Conservation (phyloP, 2,888 invertebrate species). For the Melangyna quadrimaculata region DNA sequence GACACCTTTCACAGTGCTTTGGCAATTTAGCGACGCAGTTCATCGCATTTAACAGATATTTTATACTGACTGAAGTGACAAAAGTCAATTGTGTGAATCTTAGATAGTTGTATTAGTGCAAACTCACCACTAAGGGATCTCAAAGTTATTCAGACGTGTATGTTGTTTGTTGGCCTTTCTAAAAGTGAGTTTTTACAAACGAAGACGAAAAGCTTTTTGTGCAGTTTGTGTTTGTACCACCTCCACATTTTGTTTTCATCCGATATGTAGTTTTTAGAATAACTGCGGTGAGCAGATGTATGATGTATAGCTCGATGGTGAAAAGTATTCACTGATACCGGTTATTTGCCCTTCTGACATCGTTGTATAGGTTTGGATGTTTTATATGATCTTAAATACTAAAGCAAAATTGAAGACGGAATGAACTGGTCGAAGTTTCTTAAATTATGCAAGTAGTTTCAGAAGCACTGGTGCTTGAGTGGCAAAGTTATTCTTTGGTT, state of each 20-base stretch:
- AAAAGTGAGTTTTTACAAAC: constrained; percentile 40
- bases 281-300: neutral
- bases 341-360: constrained; percentile 47
- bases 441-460: constrained; percentile 56
- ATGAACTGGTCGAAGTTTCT: constrained; percentile 41
- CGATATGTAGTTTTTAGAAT: constrained; percentile 17
- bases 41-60: constrained; percentile 39
- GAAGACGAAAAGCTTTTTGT: neutral
- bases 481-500: constrained; percentile 3
- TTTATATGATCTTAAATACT: neutral
- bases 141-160: neutral
- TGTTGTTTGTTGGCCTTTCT: constrained; percentile 17
- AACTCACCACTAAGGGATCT: neutral
- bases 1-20: constrained; percentile 43
- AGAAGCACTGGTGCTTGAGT: constrained; percentile 52
- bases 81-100: neutral
- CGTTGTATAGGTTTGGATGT: neutral
- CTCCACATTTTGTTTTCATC: neutral
- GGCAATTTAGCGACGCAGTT: constrained; percentile 36
- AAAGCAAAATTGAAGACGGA: neutral
- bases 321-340: constrained; percentile 34
- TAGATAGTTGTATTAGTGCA: neutral
- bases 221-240: neutral
- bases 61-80: neutral
- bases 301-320: constrained; percentile 7